Evolutionary conservation across 2,113 vertebrate genomes (phyloP).

Genomic region (Perca fluviatilis): DNA sequence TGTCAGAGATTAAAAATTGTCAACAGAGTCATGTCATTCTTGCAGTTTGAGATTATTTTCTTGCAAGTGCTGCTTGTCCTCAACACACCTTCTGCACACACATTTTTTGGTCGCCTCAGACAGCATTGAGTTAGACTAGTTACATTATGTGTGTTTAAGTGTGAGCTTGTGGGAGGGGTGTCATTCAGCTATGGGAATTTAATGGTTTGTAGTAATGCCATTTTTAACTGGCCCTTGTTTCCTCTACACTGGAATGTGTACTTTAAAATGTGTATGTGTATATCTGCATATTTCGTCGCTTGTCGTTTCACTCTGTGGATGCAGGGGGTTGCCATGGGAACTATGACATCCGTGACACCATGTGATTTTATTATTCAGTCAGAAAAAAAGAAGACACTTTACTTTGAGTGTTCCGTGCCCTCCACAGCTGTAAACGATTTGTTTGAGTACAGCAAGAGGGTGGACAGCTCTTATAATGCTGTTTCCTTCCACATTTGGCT

Average conservation of each 20-base stretch:
- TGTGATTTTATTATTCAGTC: conserved; percentile 44
- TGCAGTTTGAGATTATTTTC: background rate
- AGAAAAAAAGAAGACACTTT: conserved; percentile 39
- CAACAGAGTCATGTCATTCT: conserved; percentile 4
- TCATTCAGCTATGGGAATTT: background rate
- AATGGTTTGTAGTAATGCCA: conserved; percentile 7
- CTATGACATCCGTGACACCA: conserved; percentile 65
- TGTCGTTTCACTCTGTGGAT: conserved; percentile 48
- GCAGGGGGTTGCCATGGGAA: conserved; percentile 75
- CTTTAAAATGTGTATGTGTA: conserved; percentile 25
- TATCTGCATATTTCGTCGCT: conserved; percentile 27
- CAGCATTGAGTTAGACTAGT: background rate
- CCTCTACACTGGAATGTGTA: conserved; percentile 27
- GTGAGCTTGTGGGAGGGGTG: background rate
- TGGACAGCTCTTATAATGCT: conserved; percentile 24
- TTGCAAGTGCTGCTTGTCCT: background rate
- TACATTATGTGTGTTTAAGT: background rate
- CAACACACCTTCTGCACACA: background rate
- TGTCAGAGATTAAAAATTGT: background rate
- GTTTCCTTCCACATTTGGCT: conserved; percentile 19
- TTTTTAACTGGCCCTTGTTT: conserved; percentile 27
- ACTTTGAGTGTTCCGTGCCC: conserved; percentile 41
- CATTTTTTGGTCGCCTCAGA: background rate
- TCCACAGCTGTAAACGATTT: conserved; percentile 55
- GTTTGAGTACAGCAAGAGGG: conserved; percentile 37